Conservation (phyloP, 2,797 vertebrate genomes). For the Malurus splendens region DNA sequence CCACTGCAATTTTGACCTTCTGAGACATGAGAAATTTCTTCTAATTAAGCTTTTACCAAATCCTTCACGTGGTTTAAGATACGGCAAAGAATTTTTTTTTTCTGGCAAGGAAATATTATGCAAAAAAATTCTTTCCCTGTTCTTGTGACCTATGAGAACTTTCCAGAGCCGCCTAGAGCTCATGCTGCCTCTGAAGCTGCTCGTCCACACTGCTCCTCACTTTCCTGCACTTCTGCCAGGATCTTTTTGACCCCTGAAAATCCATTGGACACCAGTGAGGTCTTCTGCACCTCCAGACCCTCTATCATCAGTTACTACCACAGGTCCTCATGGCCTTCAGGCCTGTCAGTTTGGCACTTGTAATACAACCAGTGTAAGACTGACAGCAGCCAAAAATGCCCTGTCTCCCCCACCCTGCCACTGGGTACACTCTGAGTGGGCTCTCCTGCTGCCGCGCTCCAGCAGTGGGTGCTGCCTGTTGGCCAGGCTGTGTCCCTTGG, state of each 20-base stretch:
- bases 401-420: background rate
- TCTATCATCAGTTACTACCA: background rate
- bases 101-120: background rate
- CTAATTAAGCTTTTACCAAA: background rate
- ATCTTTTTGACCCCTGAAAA: background rate
- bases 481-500: background rate
- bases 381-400: background rate
- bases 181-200: background rate
- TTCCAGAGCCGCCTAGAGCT: background rate
- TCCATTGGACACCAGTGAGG: background rate
- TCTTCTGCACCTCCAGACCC: background rate
- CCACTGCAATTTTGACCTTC: background rate
- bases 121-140: background rate
- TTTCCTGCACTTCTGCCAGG: background rate
- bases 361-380: background rate
- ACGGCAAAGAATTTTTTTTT: background rate
- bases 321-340: background rate
- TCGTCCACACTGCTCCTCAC: background rate
- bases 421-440: accelerated
- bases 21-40: background rate
- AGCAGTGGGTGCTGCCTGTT: background rate
- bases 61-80: background rate
- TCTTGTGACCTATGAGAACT: background rate
- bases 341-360: background rate
- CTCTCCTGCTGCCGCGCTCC: background rate